These are phyloP conservation scores for Vulpes ferrilata DNA, from an alignment of 2,113 vertebrate genomes.

Conservation along the genomic window DNA sequence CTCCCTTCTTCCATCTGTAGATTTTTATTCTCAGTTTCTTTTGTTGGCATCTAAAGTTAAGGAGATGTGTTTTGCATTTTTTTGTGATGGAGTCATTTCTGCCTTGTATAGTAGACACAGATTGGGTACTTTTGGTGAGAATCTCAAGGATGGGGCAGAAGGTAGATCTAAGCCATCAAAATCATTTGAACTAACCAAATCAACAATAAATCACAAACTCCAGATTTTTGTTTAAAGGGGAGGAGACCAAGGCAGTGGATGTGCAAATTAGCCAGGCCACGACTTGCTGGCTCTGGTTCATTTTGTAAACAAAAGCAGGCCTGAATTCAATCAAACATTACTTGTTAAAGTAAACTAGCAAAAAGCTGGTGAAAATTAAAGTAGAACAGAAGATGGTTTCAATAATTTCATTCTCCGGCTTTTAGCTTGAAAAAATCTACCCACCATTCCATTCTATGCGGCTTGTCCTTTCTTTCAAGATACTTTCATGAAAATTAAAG, in stretches of 20 bases:
- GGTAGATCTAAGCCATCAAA: constrained; percentile 67
- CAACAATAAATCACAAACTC: constrained; percentile 81
- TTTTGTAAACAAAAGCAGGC: constrained; percentile 85
- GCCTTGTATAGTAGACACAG: neutral
- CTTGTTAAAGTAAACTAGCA: constrained; percentile 86
- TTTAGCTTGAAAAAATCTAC: constrained; percentile 70
- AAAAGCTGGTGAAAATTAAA: constrained; percentile 85
- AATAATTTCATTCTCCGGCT: constrained; percentile 83
- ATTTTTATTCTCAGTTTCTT: constrained; percentile 56
- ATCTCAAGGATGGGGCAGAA: constrained; percentile 58
- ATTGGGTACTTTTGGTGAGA: constrained; percentile 22
- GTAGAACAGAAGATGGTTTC: constrained; percentile 82
- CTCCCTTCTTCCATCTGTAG: constrained; percentile 40
- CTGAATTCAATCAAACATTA: constrained; percentile 86
- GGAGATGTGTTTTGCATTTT: constrained; percentile 36
- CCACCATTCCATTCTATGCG: constrained; percentile 61
- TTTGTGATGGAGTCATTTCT: neutral
- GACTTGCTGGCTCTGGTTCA: constrained; percentile 83
- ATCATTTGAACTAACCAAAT: constrained; percentile 76
- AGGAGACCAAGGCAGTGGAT: constrained; percentile 81
- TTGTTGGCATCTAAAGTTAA: constrained; percentile 65
- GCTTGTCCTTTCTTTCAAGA: constrained; percentile 60
- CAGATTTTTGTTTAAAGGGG: constrained; percentile 83
- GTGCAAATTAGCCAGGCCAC: constrained; percentile 83
- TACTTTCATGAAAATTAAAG: constrained; percentile 55